Evolutionary conservation across 2,888 invertebrate species (phyloP), one percentile per base, ranked within the genome.

Genomic region (Imbricaverruca yamaguchii): DNA sequence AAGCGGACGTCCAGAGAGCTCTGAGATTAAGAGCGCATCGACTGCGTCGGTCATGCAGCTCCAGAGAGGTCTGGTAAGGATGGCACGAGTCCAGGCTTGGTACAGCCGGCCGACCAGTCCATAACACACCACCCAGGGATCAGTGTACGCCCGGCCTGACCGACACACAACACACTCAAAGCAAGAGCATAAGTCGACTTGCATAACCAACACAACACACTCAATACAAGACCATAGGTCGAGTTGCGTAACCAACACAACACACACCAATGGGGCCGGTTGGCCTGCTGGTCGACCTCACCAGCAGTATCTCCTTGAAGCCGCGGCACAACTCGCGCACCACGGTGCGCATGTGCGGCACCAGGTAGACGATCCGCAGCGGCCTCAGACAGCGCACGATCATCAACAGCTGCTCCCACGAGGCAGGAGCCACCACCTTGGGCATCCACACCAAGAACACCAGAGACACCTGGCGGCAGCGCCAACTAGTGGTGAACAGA

Each of bases 271-370:
- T 15, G 11, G 59, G 59, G 12, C 18, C 15, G 1, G 11, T 13
- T 13, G n/a, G 56, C 61, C n/a, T 23, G 21, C 11, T 39, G 0
- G 53, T 15, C 21, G 65, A 79, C 85, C 88, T 86, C 88, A 97
- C 98, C 88, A 99, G 89, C 80, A 98, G 88, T 85, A 99, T 99
- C 89, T 99, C 99, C 88, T 98, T 98, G 89, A 99, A 99, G 57
- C 99, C 99, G 84, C 97, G 91, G 86, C 97, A 98, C 81, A 99
- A 90, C 87, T 99, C 99, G 87, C 97, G 98, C 81, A 99, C 99
- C 39, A 99, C 98, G 89, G 98, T 96, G 84, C 98, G 91, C 96
- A 99, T 99, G 87, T 99, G 99, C 80, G 99, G 99, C 59, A 99
- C 98, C 81, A 98, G 90, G 57, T 97, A 97, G 88, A 99, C 99